Base-by-base conservation (phyloP, 2,797 vertebrate genomes). In the Jordanella pulchra region DNA sequence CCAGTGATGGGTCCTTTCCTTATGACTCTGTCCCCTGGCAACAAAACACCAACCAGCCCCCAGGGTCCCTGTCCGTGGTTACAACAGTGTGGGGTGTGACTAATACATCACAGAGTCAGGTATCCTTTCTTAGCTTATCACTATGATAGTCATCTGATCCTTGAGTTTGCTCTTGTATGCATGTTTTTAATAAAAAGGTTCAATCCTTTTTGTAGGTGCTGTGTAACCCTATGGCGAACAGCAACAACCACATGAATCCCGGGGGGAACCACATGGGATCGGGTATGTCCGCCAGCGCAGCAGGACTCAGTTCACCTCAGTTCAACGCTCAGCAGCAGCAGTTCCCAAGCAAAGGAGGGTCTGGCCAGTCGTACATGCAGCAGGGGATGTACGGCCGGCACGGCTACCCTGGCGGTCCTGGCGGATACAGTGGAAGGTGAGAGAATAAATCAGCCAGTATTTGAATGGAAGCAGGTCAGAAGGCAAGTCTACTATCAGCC, bases 51-150 rank as follows among this genome's bases (percentile, higher is more conserved):
- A 99, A 96, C 93, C 98, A 99, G 91, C 97, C 97, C 80, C 97
- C 97, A 48, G 98, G 98, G 83, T 98, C 97, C 71, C 91, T 99
- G 78, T 99, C 98, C 2, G 98, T 99, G 93, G 98, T 99, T 93
- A 99, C 98, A 86, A 99, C 98, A 28, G 97, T 99, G 92, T 99
- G 98, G 98, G 97, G 98, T 84, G 97, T 99, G 90, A 99, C 98
- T 93, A 99, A 99, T 83, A 99, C 98, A 3, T 99, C 98, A 84
- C 98, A 99, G 90, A 99, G 97, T 94, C 98, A 99, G 96, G 98
- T 98, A 95, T 83, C 86, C 64, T 4, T 7, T 69, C 63, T 60
- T 39, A 9, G 73, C 5, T 14, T 72, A 66, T 28, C 56, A 70
- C n/a, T 39, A 1, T 50, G 44, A 50, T 25, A 14, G 42, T 35